Conservation (phyloP, 2,888 invertebrate species). For the Apocheima hispidaria region DNA sequence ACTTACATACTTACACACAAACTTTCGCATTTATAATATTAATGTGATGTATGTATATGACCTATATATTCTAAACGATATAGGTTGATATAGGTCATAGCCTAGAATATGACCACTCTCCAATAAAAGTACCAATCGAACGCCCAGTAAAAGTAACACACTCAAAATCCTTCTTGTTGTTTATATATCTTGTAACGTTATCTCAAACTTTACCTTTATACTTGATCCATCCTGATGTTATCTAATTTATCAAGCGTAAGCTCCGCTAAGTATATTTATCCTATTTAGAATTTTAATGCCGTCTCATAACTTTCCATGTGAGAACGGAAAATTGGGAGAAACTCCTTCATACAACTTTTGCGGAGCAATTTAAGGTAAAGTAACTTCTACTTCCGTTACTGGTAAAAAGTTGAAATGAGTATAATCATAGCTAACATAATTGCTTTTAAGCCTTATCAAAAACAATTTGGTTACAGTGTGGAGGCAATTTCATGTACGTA, state of each 20-base stretch:
- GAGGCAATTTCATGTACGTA: too few relatives aligned
- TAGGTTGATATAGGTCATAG: too few relatives aligned
- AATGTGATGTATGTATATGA: too few relatives aligned
- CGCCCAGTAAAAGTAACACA: too few relatives aligned
- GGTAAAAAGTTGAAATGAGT: conserved; percentile 6
- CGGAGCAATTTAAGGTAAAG: conserved; percentile 21
- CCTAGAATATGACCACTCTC: too few relatives aligned
- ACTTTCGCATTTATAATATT: too few relatives aligned
- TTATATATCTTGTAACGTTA: neutral
- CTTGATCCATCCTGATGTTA: conserved; percentile 31
- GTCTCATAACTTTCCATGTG: conserved; percentile 32
- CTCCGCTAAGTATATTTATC: conserved; percentile 25
- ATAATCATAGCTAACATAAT: neutral
- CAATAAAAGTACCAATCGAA: too few relatives aligned
- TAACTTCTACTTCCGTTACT: conserved; percentile 4
- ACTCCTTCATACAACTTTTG: conserved; percentile 33
- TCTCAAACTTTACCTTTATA: neutral
- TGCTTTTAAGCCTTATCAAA: too few relatives aligned
- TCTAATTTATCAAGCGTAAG: conserved; percentile 33
- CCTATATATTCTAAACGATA: too few relatives aligned
- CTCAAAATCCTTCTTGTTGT: too few relatives aligned
- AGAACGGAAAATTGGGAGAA: conserved; percentile 33
- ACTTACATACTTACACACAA: too few relatives aligned
- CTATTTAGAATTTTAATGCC: conserved; percentile 39
- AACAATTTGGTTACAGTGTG: too few relatives aligned